Percentiles rank a stretch among this genome's conserved stretches.
Conservation (phyloP, 1,140 invertebrate genomes). For the Aricia agestis region DNA sequence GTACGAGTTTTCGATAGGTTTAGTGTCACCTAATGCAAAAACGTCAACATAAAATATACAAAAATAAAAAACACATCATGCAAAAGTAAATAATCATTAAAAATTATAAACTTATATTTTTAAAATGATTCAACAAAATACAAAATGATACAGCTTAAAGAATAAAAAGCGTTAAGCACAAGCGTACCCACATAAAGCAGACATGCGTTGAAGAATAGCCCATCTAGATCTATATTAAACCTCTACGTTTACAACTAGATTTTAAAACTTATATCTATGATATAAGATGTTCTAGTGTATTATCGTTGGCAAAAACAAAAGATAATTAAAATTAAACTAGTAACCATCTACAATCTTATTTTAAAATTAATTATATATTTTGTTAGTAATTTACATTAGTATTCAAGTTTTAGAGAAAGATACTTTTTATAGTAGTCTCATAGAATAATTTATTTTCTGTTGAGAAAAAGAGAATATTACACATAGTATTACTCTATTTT, state of each 20-base stretch:
- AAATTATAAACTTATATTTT: too few relatives aligned
- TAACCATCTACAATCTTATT: too few relatives aligned
- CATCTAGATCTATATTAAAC: background rate
- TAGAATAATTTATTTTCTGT: too few relatives aligned
- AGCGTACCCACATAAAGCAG: background rate
- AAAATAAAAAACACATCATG: conserved; percentile 34
- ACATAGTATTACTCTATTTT: too few relatives aligned
- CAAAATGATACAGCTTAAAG: conserved; percentile 12
- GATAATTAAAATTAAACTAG: too few relatives aligned
- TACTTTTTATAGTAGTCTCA: background rate
- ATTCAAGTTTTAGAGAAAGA: background rate
- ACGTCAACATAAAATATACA: conserved; percentile 32
- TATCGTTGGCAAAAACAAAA: too few relatives aligned
- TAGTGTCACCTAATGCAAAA: conserved; percentile 52
- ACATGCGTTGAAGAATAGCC: conserved; percentile 3
- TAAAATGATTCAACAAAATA: conserved; percentile 24
- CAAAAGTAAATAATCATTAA: background rate
- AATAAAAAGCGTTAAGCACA: background rate
- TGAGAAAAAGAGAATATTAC: too few relatives aligned
- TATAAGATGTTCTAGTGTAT: too few relatives aligned
- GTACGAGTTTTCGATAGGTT: conserved; percentile 73
- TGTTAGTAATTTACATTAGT: background rate
- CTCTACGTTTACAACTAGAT: too few relatives aligned
- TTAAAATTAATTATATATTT: background rate
- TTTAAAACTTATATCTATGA: too few relatives aligned